Base-by-base conservation (phyloP, 2,888 invertebrate species). In the Ennomos erosarius region DNA sequence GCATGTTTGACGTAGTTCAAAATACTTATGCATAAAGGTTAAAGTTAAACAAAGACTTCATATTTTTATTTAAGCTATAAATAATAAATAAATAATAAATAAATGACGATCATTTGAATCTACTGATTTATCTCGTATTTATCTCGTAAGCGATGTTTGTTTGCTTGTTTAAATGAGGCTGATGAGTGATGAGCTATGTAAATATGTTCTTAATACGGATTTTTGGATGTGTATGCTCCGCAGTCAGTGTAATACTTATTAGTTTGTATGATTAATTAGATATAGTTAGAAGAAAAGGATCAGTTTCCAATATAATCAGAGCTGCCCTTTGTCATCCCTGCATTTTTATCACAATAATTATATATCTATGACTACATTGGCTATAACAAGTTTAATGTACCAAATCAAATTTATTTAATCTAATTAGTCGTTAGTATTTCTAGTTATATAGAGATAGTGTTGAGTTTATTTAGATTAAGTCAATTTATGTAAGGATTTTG, bases 271-370 rank as follows among this genome's bases (percentile, higher is more conserved):
- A 33, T 10, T 46, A 13, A 45, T 45, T 44, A 26, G 26, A 6
- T 45, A 45, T 34, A 35, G 1, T 35, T 35, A 35, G 10, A 12
- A 45, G 12, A 42, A 42, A 1, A 42, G 13, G 6, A 46, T 36
- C 10, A 10, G 46, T 46, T 36, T 36, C 35, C 35, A 36, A 9
- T 12, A 2, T 33, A 43, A 33, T 34, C 33, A 34, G 44, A 36
- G 44, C 11, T 36, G 34, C 46, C 49, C 36, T 44, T 38, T 38
- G 10, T n/a, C 49, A 39, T 52, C 52, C 42, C 42, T 64, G 68
- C 64, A 66, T 68, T 68, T 64, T 40, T 57, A 64, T 62, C 65
- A 62, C 59, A 58, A 16, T 58, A 48, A 38, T 48, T 55, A 59
- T 43, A 58, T 65, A 49, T 39, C 8, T 62, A 62, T 26, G 45